Evolutionary conservation across 2,797 vertebrate genomes (phyloP), one percentile per base, ranked within the genome.

Genomic region (Esox masquinongy): DNA sequence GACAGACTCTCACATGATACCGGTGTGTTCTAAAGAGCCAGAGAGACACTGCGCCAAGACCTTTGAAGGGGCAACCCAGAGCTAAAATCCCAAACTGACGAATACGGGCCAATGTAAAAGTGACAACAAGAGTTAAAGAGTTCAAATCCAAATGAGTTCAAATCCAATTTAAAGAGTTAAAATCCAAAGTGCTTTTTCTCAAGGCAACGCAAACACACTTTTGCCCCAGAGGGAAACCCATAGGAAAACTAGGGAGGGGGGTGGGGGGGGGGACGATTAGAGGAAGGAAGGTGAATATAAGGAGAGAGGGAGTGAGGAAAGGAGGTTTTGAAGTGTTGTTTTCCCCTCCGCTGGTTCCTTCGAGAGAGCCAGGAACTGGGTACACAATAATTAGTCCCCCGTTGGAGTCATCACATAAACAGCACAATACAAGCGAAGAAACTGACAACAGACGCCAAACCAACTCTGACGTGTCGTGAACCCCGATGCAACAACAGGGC

Each of bases 321-420:
- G 47, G 29, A 67, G 17, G 70, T 56, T 71, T 50, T 71, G 29
- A 53, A 24, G 39, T 34, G 49, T 71, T 71, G 70, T 71, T 71
- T 71, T 43, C 68, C 29, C 29, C 17, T 19, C 24, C 70, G 15
- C 4, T 53, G 15, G 64, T 31, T 71, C 70, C 50, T 71, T 53
- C 5, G 70, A 56, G 70, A 71, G 70, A 31, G 47, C 6, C 70
- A 16, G 31, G 26, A n/a, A 29, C 31, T 71, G 50, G 50, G 50
- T 26, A 51, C 53, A 50, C 17, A 31, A 29, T 71, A 71, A 71
- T 71, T 50, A 71, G 70, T 50, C 70, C 70, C 70, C 50, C 0
- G 29, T 24, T 56, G 50, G 12, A 50, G 49, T 71, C 70, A 71
- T 51, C 70, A 71, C 26, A 29, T 56, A n/a, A 71, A 34, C 31